Base-by-base conservation (phyloP, 1,140 invertebrate genomes). In the Zophobas morio region DNA sequence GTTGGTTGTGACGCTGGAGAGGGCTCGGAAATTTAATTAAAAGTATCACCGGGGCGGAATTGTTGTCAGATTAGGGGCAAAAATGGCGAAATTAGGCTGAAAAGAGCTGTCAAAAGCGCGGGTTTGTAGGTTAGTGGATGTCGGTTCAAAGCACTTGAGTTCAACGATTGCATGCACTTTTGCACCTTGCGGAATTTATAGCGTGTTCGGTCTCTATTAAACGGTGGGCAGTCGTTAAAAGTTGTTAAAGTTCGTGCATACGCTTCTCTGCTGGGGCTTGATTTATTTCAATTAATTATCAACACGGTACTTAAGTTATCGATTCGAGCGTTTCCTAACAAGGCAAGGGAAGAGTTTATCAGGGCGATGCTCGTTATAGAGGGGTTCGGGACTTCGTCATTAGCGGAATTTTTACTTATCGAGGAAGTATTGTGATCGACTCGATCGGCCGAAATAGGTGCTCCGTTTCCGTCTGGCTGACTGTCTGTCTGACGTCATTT, bases 171-270 rank as follows among this genome's bases (percentile, higher is more conserved):
- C 56, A 60, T 60, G 56, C 56, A 66, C 32, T 37, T 66, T 66
- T 66, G 60, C 39, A 66, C 60, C 60, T 66, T 66, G 60, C 60
- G 40, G 60, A 42, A 66, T 66, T 66, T 66, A 42, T 66, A 42
- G 60, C 60, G 60, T 66, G 60, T 42, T 66, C 60, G 42, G 37
- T 36, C 39, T 42, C 60, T 66, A 66, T 66, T 66, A 66, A 66
- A 66, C 20, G 60, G 37, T 66, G 39, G 60, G 37, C 60, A 66
- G 42, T 66, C 60, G 60, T 66, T 66, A 42, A n/a, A 20, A 4
- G 49, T 6, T 51, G 20, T 46, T 46, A 60, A 60, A 60, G 34
- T 20, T 60, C 34, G n/a, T 60, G 56, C 33, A 42, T 33, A 66
- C 37, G 39, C 37, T 66, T 66, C 0, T 36, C 20, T 4, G 33